phyloP scores from a whole-genome alignment of 2,113 vertebrate species.

The Chiloscyllium plagiosum region DNA sequence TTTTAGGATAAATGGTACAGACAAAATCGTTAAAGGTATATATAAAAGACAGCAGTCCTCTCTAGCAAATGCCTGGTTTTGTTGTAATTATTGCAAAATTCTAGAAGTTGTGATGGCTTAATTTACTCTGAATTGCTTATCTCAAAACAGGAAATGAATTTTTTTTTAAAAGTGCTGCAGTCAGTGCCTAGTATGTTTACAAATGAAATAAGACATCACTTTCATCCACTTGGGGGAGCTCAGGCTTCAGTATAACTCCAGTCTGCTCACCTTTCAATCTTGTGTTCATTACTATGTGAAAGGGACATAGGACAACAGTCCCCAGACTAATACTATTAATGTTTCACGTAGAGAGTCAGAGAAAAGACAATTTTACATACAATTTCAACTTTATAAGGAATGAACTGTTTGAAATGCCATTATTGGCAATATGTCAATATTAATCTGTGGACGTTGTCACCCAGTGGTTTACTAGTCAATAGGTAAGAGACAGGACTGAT shows the following conservation, averaged over 20 bases:
- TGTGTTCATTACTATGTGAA: background rate
- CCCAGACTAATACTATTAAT: background rate
- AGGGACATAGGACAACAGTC: background rate
- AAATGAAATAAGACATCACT: background rate
- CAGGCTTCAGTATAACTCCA: background rate
- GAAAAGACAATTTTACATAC: background rate
- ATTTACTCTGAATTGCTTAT: background rate
- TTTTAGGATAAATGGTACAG: background rate
- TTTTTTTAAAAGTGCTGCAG: background rate
- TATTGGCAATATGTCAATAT: background rate
- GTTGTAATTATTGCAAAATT: background rate
- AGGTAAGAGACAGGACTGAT: background rate
- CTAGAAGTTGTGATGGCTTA: background rate
- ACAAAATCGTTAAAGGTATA: background rate
- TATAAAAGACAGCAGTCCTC: background rate
- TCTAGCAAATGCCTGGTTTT: background rate
- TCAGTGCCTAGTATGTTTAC: background rate
- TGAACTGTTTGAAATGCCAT: background rate
- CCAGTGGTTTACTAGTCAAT: background rate
- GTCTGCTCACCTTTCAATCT: background rate
- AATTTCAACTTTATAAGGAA: background rate
- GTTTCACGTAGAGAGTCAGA: background rate
- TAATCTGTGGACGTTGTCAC: background rate
- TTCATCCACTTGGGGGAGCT: constrained; percentile 23
- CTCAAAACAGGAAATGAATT: background rate